These are phyloP conservation scores for Tethea ocularis DNA, from an alignment of 2,888 invertebrate species.

Conservation along the genomic window DNA sequence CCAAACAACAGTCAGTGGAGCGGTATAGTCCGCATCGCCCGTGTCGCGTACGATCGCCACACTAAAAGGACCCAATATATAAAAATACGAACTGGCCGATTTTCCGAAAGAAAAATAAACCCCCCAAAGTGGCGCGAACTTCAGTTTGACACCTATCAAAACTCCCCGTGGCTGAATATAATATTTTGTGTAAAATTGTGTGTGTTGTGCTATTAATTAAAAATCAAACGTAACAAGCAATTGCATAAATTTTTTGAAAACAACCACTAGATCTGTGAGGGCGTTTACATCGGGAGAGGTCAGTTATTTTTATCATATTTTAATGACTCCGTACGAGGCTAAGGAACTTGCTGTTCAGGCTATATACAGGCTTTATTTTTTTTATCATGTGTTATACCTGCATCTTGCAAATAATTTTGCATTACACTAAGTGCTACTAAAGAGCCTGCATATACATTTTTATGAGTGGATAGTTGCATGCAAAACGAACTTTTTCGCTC, in stretches of 20 bases:
- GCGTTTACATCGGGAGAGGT: background rate
- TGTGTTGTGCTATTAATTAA: background rate
- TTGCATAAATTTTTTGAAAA: background rate
- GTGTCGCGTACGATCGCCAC: constrained; percentile 26
- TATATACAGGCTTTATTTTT: background rate
- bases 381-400: background rate
- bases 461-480: background rate
- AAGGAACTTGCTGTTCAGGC: background rate
- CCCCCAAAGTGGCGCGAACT: constrained; percentile 35
- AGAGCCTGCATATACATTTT: background rate
- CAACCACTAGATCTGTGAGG: background rate
- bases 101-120: constrained; percentile 18
- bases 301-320: background rate
- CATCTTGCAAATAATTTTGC: background rate
- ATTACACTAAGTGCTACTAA: background rate
- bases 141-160: constrained; percentile 57
- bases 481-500: background rate
- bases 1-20: constrained; percentile 52
- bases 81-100: constrained; percentile 30
- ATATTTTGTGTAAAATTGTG: constrained; percentile 1
- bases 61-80: constrained; percentile 20
- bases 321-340: background rate
- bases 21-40: constrained; percentile 42
- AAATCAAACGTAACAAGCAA: background rate
- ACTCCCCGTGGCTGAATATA: constrained; percentile 23